Base-by-base conservation (phyloP, 1,140 invertebrate species). In the Formica exsecta region DNA sequence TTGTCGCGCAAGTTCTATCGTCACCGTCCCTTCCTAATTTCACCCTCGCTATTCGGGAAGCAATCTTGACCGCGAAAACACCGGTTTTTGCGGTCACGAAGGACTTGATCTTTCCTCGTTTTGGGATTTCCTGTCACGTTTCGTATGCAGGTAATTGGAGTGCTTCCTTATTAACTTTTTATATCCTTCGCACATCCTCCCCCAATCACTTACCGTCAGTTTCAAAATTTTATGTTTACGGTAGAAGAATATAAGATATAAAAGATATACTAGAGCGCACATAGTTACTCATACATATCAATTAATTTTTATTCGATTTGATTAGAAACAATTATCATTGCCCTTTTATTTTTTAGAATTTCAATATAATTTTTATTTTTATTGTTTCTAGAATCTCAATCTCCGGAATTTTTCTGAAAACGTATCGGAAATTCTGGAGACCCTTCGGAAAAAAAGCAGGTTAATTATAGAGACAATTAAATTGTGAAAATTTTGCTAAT, bases 1-100 rank as follows among this genome's bases (percentile, higher is more conserved):
- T 84, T 81, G 89, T 91, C 91, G 41, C 25, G 25, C n/a, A 51
- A 89, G 57, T 86, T 61, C 68, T 89, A 64, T 84, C 64, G 57
- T 79, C 62, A 36, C 61, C 75, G 65, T 73, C 87, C 90, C 61
- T 68, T 91, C 74, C 61, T 77, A 83, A 83, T 83, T 83, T 83
- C 29, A 87, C 44, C 59, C 74, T 4, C 59, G 11, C 51, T 22
- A 44, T 13, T 59, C 41, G 48, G 85, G 75, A 85, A 59, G 48
- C 48, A 75, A 85, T 80, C 81, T 71, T 83, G 86, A 92, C 90
- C 90, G 89, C 90, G 91, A 86, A 81, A 81, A 81, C 62, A 64
- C 75, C 86, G 86, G 75, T 84, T 81, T 87, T 66, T 90, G 86
- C 65, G 88, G 88, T 90, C 44, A 62, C 71, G 22, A 83, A 48